Conservation (phyloP, 1,140 invertebrate genomes). For the Halesus radiatus region DNA sequence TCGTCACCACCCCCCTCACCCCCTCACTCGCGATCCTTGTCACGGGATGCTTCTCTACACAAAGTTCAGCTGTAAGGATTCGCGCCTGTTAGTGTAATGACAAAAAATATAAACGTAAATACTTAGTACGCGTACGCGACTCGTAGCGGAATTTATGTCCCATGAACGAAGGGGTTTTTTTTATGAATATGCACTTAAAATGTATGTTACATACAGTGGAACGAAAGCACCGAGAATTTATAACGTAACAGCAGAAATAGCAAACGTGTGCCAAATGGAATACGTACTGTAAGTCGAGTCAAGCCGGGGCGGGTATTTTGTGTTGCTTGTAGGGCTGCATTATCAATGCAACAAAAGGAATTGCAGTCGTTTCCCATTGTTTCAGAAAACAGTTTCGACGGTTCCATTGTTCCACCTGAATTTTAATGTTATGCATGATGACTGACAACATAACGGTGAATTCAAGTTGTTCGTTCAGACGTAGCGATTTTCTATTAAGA, state of each 20-base stretch:
- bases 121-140: background rate
- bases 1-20: background rate
- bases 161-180: conserved; percentile 12
- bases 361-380: conserved; percentile 1
- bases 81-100: conserved; percentile 17
- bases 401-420: too few relatives aligned
- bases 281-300: background rate
- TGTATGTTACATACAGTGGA: background rate
- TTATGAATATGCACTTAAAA: conserved; percentile 4
- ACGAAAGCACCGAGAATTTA: conserved; percentile 10
- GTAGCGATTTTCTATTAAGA: background rate
- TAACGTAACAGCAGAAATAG: conserved; percentile 7
- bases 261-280: conserved; percentile 8
- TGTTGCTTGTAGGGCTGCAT: conserved; percentile 1
- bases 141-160: conserved; percentile 11
- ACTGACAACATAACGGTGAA: background rate
- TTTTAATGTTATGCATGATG: too few relatives aligned
- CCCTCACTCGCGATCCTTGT: background rate
- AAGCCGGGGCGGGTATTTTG: background rate
- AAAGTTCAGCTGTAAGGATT: background rate
- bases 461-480: too few relatives aligned
- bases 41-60: background rate
- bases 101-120: background rate
- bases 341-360: conserved; percentile 10
- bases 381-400: background rate